Conservation (phyloP, 2,797 vertebrate species). For the Adelosebastes latens region DNA sequence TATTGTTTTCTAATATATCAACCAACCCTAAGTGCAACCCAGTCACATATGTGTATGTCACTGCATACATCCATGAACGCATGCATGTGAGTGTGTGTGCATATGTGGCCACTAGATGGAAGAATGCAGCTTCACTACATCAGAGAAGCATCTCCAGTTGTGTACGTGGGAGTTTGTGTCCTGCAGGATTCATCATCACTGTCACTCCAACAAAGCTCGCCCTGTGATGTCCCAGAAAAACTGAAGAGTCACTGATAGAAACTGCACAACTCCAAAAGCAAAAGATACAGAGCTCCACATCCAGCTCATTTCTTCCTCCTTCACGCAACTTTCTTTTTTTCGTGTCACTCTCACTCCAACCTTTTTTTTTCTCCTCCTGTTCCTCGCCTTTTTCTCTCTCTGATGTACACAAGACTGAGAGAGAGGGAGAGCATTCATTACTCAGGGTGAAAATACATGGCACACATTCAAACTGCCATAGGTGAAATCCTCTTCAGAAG, state of each 20-base stretch:
- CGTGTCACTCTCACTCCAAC: conserved; percentile 3
- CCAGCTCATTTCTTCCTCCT: conserved; percentile 2
- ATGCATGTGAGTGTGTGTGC: conserved; percentile 18
- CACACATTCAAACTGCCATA: conserved; percentile 62
- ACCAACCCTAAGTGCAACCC: neutral
- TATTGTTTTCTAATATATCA: neutral
- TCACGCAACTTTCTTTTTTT: neutral
- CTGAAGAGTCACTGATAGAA: conserved; percentile 35
- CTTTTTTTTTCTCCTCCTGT: neutral
- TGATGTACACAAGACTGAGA: conserved; percentile 14
- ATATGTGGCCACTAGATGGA: conserved; percentile 80
- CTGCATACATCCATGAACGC: neutral
- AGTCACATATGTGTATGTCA: neutral
- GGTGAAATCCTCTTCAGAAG: conserved; percentile 77
- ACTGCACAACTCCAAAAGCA: conserved; percentile 17
- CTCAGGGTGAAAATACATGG: conserved; percentile 62
- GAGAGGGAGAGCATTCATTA: conserved; percentile 58
- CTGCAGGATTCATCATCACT: conserved; percentile 51
- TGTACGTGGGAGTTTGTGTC: conserved; percentile 46
- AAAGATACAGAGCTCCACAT: conserved; percentile 31
- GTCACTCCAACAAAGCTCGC: conserved; percentile 44
- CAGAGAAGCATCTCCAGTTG: conserved; percentile 10
- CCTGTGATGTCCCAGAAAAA: conserved; percentile 57
- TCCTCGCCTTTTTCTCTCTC: neutral
- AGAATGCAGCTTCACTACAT: conserved; percentile 63